Conservation (phyloP, 92 coral and sea anemone species). For the Scolanthus callimorphus region DNA sequence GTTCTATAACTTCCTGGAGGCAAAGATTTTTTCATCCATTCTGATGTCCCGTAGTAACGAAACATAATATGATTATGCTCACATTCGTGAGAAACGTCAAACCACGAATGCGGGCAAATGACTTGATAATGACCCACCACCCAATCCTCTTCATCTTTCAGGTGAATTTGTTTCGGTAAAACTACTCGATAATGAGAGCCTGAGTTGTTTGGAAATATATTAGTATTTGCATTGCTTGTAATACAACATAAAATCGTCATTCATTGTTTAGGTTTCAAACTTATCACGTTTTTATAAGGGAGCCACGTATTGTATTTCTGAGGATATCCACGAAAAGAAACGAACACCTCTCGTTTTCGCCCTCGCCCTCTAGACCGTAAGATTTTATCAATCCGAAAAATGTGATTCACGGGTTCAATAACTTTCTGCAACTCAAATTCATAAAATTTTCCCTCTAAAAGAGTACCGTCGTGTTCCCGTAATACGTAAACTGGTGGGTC, state of each 20-base stretch:
- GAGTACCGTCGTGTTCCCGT: conserved; percentile 20
- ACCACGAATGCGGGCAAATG: conserved; percentile 23
- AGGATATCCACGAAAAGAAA: too few relatives aligned
- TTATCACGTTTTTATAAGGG: background rate
- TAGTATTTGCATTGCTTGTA: conserved; percentile 18
- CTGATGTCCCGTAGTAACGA: background rate
- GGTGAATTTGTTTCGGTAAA: conserved; percentile 19
- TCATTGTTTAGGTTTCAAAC: too few relatives aligned
- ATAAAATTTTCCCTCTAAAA: conserved; percentile 38
- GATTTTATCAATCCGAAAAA: conserved; percentile 30
- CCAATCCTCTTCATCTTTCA: conserved; percentile 30
- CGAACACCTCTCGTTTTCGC: background rate
- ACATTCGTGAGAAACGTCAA: background rate
- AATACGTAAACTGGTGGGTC: conserved; percentile 31
- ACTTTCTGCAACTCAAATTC: conserved; percentile 31
- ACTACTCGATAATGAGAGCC: conserved; percentile 7
- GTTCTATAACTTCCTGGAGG: conserved; percentile 9
- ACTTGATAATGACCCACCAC: conserved; percentile 25
- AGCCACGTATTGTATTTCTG: conserved; percentile 25
- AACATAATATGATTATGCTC: background rate
- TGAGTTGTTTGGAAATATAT: conserved; percentile 18
- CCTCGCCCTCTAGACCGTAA: conserved; percentile 7
- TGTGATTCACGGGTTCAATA: conserved; percentile 2
- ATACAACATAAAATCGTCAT: conserved; percentile 3
- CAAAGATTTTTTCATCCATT: too few relatives aligned